Base-by-base conservation (phyloP, 1,140 invertebrate genomes). In the Eumeta japonica region DNA sequence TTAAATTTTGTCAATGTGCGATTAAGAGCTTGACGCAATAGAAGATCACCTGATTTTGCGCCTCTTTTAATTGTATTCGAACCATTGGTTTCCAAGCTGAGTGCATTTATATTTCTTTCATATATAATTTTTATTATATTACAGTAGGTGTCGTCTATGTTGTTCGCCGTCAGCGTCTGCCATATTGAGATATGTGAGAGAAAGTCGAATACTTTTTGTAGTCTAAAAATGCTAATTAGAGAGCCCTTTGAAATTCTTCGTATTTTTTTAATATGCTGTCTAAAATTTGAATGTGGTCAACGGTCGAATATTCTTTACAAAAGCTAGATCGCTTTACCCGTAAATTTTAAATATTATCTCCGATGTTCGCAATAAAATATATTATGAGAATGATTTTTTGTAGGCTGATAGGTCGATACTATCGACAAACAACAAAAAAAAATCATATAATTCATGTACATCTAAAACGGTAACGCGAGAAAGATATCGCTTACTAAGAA, bases 401-500 rank as follows among this genome's bases (percentile, higher is more conserved):
- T 29, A 29, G 14, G n/a, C 28, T 29, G n/a, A 29, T 29, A 29
- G 28, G 28, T 29, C 28, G 3, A n/a, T 29, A 29, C n/a, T n/a
- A n/a, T n/a, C n/a, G n/a, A n/a, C n/a, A n/a, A n/a, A n/a, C n/a
- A n/a, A n/a, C n/a, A n/a, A n/a, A n/a, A n/a, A n/a, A n/a, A n/a
- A n/a, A n/a, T n/a, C n/a, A n/a, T n/a, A n/a, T n/a, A n/a, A n/a
- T n/a, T n/a, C n/a, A n/a, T n/a, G n/a, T n/a, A n/a, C n/a, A n/a
- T n/a, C n/a, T n/a, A n/a, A n/a, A n/a, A n/a, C n/a, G n/a, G n/a
- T n/a, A n/a, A n/a, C n/a, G n/a, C n/a, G n/a, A n/a, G n/a, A n/a
- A n/a, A n/a, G n/a, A n/a, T n/a, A n/a, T n/a, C n/a, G n/a, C n/a
- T n/a, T n/a, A n/a, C n/a, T n/a, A n/a, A n/a, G n/a, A n/a, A n/a